These are phyloP conservation scores for Ophiodon elongatus DNA, from an alignment of 2,113 vertebrate species.

Conservation along the genomic window DNA sequence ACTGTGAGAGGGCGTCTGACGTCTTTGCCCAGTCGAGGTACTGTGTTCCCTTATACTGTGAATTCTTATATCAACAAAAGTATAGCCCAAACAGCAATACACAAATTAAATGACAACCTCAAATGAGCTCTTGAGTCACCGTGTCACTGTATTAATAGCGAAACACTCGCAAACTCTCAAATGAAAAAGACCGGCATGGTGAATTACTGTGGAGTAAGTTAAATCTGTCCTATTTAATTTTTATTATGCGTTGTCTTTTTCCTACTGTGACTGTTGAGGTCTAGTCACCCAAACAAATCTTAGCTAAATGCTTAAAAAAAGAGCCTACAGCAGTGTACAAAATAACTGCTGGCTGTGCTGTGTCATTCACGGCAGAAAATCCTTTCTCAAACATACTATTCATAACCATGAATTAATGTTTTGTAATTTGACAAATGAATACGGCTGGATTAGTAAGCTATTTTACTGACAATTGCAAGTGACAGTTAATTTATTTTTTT, in stretches of 20 bases:
- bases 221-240: background rate
- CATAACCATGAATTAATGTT: background rate
- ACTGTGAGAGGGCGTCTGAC: constrained; percentile 18
- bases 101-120: constrained; percentile 1
- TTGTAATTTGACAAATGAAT: background rate
- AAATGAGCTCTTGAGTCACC: constrained; percentile 7
- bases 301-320: background rate
- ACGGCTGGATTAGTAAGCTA: too few species aligned
- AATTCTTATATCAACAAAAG: constrained; percentile 26
- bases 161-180: background rate
- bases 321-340: too few species aligned
- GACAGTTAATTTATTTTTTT: too few species aligned
- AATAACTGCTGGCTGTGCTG: too few species aligned
- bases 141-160: background rate
- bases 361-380: too few species aligned
- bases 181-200: background rate
- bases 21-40: background rate
- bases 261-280: background rate
- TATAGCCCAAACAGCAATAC: background rate
- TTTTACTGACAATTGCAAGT: too few species aligned
- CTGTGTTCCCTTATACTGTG: constrained; percentile 2
- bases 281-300: background rate
- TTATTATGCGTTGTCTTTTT: background rate
- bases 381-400: background rate
- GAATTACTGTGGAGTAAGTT: background rate